Evolutionary conservation across 2,888 invertebrate genomes (phyloP), one percentile per base, ranked within the genome.

Genomic region (Flexamia atlantica): DNA sequence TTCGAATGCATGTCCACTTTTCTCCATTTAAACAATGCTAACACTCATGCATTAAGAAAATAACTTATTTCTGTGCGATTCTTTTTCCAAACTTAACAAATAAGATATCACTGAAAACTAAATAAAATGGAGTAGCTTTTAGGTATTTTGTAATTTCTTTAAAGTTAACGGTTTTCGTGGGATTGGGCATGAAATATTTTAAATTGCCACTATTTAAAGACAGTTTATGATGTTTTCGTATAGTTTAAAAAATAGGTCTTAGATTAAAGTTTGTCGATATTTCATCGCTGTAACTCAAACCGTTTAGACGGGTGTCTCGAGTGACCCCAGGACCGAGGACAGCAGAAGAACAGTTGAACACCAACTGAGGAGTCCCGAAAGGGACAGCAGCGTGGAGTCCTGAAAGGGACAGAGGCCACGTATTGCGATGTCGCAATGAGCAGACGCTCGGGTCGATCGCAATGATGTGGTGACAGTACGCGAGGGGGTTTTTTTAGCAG

Each of bases 221-320:
- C 4, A 2, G n/a, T 17, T 46, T 12, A 17, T 46, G 46, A 17
- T 46, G 17, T 46, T 46, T 46, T 46, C 7, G 2, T 46, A 46
- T 12, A 46, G 17, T 46, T 46, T 46, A 46, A 46, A 53, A 23
- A 2, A 53, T 23, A 53, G 5, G 23, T 53, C 53, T 10, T 20
- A 53, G 23, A 23, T 23, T 23, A 53, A 53, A 20, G 20, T 53
- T 53, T 53, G 20, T 20, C 20, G 23, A 23, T 23, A 53, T 53
- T 5, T 53, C 53, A 53, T 23, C 53, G 53, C 53, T 53, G 53
- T 53, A 53, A 20, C 53, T 53, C 23, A 53, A 53, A 53, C 53
- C 10, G 53, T 23, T 53, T 20, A 53, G 20, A 7, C 20, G 53
- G n/a, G n/a, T n/a, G n/a, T n/a, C n/a, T n/a, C n/a, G n/a, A n/a